phyloP scores from a whole-genome alignment of 1,140 invertebrate genomes.

The Triops longicaudatus region DNA sequence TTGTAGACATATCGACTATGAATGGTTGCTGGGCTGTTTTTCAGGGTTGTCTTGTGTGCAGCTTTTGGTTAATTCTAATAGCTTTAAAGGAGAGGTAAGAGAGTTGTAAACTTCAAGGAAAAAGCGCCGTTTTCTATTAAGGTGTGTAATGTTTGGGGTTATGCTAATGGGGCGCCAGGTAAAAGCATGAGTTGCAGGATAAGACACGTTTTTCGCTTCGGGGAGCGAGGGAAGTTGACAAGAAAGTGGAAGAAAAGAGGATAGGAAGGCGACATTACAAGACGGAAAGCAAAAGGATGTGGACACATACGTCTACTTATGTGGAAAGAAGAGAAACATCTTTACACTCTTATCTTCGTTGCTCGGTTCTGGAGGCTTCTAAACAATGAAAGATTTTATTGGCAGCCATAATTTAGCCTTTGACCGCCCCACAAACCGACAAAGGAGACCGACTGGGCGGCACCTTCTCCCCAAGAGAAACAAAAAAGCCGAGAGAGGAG shows the following conservation, averaged over 20 bases:
- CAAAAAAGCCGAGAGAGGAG: neutral
- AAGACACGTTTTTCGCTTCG: neutral
- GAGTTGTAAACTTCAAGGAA: neutral
- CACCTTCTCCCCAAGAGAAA: neutral
- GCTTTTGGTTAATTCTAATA: neutral
- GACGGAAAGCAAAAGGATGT: too few relatives aligned
- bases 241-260: neutral
- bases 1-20: too few relatives aligned
- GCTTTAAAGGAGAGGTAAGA: neutral
- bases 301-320: neutral
- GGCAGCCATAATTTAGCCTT: conserved; percentile 26
- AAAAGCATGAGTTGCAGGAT: conserved; percentile 15
- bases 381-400: conserved; percentile 24
- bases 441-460: conserved; percentile 26
- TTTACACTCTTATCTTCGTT: neutral
- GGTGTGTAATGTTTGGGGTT: conserved; percentile 11
- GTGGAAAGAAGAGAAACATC: neutral
- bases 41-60: neutral
- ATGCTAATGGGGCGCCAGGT: conserved; percentile 12
- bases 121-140: neutral
- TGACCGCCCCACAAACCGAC: conserved; percentile 27
- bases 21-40: too few relatives aligned
- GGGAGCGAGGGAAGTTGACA: neutral
- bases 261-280: too few relatives aligned
- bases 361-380: neutral